Evolutionary conservation across 2,797 vertebrate genomes (phyloP), one percentile per base, ranked within the genome.

Genomic region (Morus bassanus): DNA sequence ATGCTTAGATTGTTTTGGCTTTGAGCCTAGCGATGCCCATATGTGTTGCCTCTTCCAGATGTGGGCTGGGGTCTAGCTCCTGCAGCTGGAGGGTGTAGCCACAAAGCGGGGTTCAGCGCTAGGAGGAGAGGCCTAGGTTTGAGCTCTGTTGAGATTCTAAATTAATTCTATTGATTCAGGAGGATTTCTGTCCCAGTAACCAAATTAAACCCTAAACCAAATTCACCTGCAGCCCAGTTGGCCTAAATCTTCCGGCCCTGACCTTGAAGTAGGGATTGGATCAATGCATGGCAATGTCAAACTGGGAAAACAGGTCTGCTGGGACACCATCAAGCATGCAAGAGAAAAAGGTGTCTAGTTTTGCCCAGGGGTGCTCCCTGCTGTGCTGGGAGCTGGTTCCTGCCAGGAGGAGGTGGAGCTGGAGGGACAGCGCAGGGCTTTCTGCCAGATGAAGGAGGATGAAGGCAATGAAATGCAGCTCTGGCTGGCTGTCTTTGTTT

Each of bases 271-370:
- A 53, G 61, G 0, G 10, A 54, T 39, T 17, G 72, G 77, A 85
- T 92, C 51, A 2, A 70, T 0, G 17, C 61, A 14, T 46, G 78
- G 92, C 76, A 79, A 78, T 10, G 22, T 39, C 90, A 31, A 7
- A 93, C 92, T 63, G 91, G 96, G 95, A 67, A 1, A 95, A 95
- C 86, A 48, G 95, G 95, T 95, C 95, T 74, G 57, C 54, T 60
- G 91, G 91, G 89, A 61, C 3, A 0, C 4, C 1, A 1, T 33
- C 23, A 6, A 23, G 93, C 73, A 18, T 1, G 12, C 48, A 46
- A 12, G 51, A 50, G 22, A 15, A 68, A 15, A 28, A 57, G 88
- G 37, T 54, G 74, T 24, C 77, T 65, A 0, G 6, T 31, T 68
- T 69, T 69, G 90, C 76, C 31, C 45, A 10, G 56, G 68, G 69